phyloP scores from a whole-genome alignment of 1,140 invertebrate species.

The Papilio aristodemus region DNA sequence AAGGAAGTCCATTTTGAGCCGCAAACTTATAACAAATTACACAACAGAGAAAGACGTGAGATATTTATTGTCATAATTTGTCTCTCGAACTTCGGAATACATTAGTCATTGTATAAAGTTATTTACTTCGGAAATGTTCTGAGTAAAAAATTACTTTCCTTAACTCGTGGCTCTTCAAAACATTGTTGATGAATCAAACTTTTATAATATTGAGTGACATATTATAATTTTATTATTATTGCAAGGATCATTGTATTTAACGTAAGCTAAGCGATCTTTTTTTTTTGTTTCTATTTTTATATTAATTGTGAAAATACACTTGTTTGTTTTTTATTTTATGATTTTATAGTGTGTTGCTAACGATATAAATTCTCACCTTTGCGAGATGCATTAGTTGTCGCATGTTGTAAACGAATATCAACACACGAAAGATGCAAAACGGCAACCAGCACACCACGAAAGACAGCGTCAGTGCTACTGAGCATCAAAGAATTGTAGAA shows the following conservation, averaged over 20 bases:
- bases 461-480: conserved; percentile 58
- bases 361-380: conserved; percentile 41
- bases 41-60: conserved; percentile 18
- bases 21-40: neutral
- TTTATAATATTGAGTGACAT: too few relatives aligned
- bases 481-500: too few relatives aligned
- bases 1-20: neutral
- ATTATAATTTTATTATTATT: too few relatives aligned
- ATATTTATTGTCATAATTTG: conserved; percentile 16
- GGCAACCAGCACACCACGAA: conserved; percentile 69
- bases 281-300: neutral
- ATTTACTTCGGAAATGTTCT: conserved; percentile 5
- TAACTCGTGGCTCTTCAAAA: neutral
- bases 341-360: too few relatives aligned
- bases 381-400: conserved; percentile 41
- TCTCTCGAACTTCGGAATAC: conserved; percentile 8
- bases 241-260: too few relatives aligned
- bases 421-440: conserved; percentile 52
- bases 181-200: neutral
- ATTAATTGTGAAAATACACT: too few relatives aligned
- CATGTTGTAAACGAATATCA: conserved; percentile 48
- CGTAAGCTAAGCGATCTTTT: too few relatives aligned
- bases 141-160: conserved; percentile 11
- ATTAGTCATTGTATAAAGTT: conserved; percentile 12
- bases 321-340: too few relatives aligned